A percentile compares a stretch with the other conserved stretches of the same genome.
phyloP scores from a whole-genome alignment of 2,113 vertebrate genomes.

The Spheniscus mendiculus region DNA sequence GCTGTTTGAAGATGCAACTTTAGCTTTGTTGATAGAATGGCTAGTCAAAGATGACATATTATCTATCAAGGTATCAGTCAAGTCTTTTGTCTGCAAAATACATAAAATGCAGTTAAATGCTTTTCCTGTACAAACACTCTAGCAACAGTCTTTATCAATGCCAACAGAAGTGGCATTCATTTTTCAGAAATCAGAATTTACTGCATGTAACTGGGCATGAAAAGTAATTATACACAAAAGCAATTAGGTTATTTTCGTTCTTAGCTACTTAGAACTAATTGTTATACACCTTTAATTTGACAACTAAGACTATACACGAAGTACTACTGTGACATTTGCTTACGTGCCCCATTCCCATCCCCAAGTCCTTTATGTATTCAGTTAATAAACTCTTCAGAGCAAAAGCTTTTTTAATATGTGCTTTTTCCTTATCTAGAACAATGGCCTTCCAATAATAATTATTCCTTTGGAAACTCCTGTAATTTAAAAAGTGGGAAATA shows the following conservation, averaged over 20 bases:
- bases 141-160: background rate
- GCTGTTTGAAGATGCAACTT: conserved; percentile 74
- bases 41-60: conserved; percentile 87
- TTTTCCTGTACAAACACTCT: background rate
- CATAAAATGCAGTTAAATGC: background rate
- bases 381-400: background rate
- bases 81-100: conserved; percentile 89
- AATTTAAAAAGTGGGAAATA: background rate
- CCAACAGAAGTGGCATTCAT: background rate
- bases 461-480: background rate
- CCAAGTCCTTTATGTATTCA: background rate
- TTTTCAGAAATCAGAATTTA: background rate
- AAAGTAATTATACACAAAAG: background rate
- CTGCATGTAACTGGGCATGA: background rate
- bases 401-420: background rate
- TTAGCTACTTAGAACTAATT: background rate
- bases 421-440: background rate
- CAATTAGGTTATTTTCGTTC: background rate
- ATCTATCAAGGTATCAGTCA: conserved; percentile 92
- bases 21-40: conserved; percentile 78
- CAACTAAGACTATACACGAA: background rate
- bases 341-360: background rate
- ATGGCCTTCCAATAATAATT: background rate
- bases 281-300: background rate
- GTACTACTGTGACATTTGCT: background rate